Evolutionary conservation across 2,888 invertebrate genomes (phyloP).

Genomic region (Eustalomyia histrio): DNA sequence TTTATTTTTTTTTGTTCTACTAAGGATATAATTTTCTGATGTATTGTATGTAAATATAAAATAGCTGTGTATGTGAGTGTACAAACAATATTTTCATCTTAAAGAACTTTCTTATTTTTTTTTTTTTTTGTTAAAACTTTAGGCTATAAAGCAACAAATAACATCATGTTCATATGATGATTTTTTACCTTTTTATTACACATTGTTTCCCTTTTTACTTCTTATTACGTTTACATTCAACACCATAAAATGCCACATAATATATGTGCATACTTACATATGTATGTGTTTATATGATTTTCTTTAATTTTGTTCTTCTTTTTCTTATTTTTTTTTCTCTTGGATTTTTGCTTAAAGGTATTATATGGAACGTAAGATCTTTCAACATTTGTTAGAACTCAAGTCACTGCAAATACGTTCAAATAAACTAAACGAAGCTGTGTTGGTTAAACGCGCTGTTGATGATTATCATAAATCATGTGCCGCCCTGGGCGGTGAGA

Average conservation of each 20-base stretch:
- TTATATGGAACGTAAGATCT: slow-evolving; percentile 93
- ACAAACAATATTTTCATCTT: background rate
- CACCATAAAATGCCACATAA: slow-evolving; percentile 23
- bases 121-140: slow-evolving; percentile 3
- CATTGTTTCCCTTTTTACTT: background rate
- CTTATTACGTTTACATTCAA: background rate
- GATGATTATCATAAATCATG: slow-evolving; percentile 90
- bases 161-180: slow-evolving; percentile 22
- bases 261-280: background rate
- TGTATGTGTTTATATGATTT: slow-evolving; percentile 39
- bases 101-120: background rate
- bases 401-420: slow-evolving; percentile 95
- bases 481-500: slow-evolving; percentile 82
- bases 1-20: slow-evolving; percentile 4
- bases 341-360: slow-evolving; percentile 82
- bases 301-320: slow-evolving; percentile 19
- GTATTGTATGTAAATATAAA: slow-evolving; percentile 39
- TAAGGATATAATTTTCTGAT: slow-evolving; percentile 20
- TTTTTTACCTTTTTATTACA: slow-evolving; percentile 31
- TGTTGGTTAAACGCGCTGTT: slow-evolving; percentile 92
- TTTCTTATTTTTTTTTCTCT: slow-evolving; percentile 10
- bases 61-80: background rate
- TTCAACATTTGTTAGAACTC: slow-evolving; percentile 94
- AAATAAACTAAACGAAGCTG: slow-evolving; percentile 91
- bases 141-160: slow-evolving; percentile 54